phyloP scores from a whole-genome alignment of 2,888 invertebrate species.

The Diarsia mendica region DNA sequence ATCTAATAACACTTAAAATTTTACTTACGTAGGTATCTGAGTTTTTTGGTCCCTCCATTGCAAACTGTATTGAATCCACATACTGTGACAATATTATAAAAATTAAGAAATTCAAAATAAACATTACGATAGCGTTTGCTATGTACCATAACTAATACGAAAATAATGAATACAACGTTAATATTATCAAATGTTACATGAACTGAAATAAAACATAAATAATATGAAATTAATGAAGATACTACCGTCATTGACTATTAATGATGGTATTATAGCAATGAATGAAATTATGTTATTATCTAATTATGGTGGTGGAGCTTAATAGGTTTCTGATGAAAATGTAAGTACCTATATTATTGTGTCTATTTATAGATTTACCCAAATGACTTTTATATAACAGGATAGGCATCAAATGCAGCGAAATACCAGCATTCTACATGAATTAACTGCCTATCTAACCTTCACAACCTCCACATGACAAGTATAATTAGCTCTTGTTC shows the following conservation, averaged over 20 bases:
- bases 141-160: conserved; percentile 14
- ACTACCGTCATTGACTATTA: conserved; percentile 8
- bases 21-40: conserved; percentile 47
- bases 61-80: conserved; percentile 33
- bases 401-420: background rate
- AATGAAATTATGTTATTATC: conserved; percentile 9
- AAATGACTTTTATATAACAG: background rate
- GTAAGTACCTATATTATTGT: background rate
- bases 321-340: conserved; percentile 24
- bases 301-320: background rate
- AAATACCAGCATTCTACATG: background rate
- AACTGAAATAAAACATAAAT: conserved; percentile 15
- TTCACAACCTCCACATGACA: background rate
- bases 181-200: background rate
- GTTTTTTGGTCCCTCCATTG: conserved; percentile 31
- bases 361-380: background rate
- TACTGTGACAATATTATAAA: conserved; percentile 7
- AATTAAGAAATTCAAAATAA: conserved; percentile 12
- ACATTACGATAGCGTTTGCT: conserved; percentile 23
- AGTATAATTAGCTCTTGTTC: background rate
- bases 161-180: conserved; percentile 26
- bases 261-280: conserved; percentile 26
- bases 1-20: too few species aligned
- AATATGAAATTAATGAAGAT: conserved; percentile 36
- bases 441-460: background rate